Conservation (phyloP, 92 coral and sea anemone genomes). For the Palythoa grandiflora region DNA sequence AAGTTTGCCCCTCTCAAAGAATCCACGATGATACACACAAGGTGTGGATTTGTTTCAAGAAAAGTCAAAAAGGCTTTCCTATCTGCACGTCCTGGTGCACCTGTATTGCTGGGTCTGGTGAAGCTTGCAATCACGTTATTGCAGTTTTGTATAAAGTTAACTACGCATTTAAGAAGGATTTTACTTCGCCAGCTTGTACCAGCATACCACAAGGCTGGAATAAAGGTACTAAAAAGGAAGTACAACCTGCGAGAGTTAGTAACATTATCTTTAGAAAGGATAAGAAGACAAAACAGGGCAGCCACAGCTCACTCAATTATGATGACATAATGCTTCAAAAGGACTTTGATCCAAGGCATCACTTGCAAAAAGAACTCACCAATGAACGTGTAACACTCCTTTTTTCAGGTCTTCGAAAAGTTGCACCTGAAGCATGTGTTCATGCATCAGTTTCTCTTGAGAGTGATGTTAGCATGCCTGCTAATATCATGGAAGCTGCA, state of each 20-base stretch:
- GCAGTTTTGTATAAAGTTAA: constrained; percentile 42
- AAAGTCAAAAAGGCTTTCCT: neutral
- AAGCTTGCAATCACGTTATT: constrained; percentile 47
- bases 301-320: constrained; percentile 2
- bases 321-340: neutral
- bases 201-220: constrained; percentile 44
- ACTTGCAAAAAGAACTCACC: constrained; percentile 21
- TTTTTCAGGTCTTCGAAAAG: neutral
- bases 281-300: neutral
- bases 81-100: constrained; percentile 38
- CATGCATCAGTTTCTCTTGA: constrained; percentile 18
- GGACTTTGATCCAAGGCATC: constrained; percentile 43
- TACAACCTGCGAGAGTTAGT: constrained; percentile 27
- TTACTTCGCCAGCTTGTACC: constrained; percentile 44
- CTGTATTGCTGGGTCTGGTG: constrained; percentile 27
- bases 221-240: constrained; percentile 14
- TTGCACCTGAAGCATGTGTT: constrained; percentile 11
- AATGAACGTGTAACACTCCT: neutral
- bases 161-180: constrained; percentile 23
- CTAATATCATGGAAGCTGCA: neutral
- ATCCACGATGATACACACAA: constrained; percentile 40
- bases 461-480: constrained; percentile 19
- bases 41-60: constrained; percentile 44
- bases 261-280: constrained; percentile 30
- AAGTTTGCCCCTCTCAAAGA: constrained; percentile 43